These are phyloP conservation scores for Ectobius pallidus DNA, from an alignment of 2,888 invertebrate species.

Conservation along the genomic window DNA sequence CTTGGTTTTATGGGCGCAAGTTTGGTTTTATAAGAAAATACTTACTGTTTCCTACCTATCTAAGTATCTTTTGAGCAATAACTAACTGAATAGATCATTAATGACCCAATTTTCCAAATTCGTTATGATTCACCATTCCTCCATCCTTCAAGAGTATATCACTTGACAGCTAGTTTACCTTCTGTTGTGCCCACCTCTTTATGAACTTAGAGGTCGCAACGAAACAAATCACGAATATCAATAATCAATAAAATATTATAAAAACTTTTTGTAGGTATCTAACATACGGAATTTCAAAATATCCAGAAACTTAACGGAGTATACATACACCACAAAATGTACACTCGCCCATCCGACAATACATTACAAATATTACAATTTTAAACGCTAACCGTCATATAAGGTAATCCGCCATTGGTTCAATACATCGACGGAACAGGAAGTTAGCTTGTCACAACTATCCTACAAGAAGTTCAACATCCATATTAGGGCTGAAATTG, in stretches of 20 bases:
- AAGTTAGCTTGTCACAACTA: neutral
- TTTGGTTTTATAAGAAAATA: too few species aligned
- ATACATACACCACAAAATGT: neutral
- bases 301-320: neutral
- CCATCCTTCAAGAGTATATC: neutral
- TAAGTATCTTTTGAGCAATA: too few species aligned
- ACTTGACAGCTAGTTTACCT: neutral
- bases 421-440: neutral
- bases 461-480: neutral
- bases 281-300: neutral
- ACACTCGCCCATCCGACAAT: neutral
- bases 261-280: neutral
- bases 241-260: neutral
- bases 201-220: neutral
- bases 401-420: neutral
- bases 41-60: too few species aligned
- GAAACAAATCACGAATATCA: neutral
- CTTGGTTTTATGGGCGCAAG: too few species aligned
- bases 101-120: neutral
- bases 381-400: slow-evolving; percentile 25
- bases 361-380: slow-evolving; percentile 24
- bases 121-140: neutral
- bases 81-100: too few species aligned
- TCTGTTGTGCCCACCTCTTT: neutral
- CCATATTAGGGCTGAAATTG: neutral